Conservation (phyloP, 2,113 vertebrate genomes). For the Myiagra hebetior region DNA sequence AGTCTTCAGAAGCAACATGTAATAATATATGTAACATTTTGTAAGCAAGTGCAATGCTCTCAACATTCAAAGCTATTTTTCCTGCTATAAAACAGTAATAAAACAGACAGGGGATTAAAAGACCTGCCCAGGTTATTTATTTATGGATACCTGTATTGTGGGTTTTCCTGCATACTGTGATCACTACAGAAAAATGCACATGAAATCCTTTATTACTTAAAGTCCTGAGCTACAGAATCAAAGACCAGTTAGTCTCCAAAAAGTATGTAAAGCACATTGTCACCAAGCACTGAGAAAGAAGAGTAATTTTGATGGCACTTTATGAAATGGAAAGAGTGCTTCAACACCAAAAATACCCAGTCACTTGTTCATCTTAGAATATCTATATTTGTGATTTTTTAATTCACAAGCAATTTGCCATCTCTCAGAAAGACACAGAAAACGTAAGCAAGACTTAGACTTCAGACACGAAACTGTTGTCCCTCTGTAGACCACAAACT, state of each 20-base stretch:
- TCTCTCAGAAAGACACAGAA: neutral
- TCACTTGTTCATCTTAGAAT: neutral
- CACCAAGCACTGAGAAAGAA: neutral
- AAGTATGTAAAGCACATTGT: neutral
- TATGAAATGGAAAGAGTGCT: neutral
- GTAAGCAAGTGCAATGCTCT: neutral
- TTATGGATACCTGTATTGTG: neutral
- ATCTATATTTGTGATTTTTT: neutral
- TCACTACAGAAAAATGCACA: neutral
- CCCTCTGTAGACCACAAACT: neutral
- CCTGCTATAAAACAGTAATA: neutral
- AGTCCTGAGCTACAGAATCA: neutral
- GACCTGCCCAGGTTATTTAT: neutral
- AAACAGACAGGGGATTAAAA: neutral
- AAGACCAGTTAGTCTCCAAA: neutral
- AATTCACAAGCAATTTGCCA: neutral
- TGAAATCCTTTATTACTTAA: neutral
- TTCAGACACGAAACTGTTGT: neutral
- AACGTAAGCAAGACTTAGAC: neutral
- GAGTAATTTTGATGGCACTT: neutral
- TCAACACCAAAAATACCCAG: neutral
- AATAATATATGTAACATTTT: rapidly evolving
- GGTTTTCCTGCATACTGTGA: neutral
- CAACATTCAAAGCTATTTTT: neutral
- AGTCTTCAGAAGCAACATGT: neutral